Conservation (phyloP, 2,797 vertebrate species). For the Etheostoma perlongum region DNA sequence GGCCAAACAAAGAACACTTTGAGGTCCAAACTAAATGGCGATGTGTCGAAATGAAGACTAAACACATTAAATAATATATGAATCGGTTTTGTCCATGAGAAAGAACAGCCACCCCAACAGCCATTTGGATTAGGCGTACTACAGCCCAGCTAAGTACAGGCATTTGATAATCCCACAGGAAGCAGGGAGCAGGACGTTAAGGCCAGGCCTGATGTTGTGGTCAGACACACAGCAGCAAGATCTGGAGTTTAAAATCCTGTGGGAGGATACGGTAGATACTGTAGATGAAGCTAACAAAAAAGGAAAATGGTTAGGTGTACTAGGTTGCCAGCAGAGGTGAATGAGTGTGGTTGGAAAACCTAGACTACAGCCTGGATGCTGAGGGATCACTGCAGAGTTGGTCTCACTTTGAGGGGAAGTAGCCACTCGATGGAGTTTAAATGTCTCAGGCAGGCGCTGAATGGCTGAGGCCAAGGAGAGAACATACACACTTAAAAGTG, state of each 20-base stretch:
- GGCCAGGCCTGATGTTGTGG: slow-evolving; percentile 42
- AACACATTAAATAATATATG: slow-evolving; percentile 14
- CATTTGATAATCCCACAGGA: slow-evolving; percentile 56
- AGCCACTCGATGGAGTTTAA: slow-evolving; percentile 31
- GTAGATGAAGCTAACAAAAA: slow-evolving; percentile 21
- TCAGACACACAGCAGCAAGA: slow-evolving; percentile 43
- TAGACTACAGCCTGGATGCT: slow-evolving; percentile 56
- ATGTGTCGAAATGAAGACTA: background rate
- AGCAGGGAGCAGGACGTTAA: slow-evolving; percentile 29
- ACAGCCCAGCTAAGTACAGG: slow-evolving; percentile 33
- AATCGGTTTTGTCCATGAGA: slow-evolving; percentile 12
- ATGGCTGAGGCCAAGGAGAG: slow-evolving; percentile 20
- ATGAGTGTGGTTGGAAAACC: slow-evolving; percentile 55
- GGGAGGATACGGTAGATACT: slow-evolving; percentile 37
- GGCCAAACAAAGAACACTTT: slow-evolving; percentile 5
- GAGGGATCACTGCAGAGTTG: slow-evolving; percentile 40
- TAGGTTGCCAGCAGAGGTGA: slow-evolving; percentile 51
- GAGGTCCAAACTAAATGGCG: background rate
- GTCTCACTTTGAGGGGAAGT: slow-evolving; percentile 20
- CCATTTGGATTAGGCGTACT: slow-evolving; percentile 15
- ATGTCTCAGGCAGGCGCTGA: slow-evolving; percentile 29
- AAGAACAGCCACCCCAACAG: slow-evolving; percentile 4
- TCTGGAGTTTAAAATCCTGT: slow-evolving; percentile 34
- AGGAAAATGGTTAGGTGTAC: slow-evolving; percentile 60
- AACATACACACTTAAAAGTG: slow-evolving; percentile 13